Evolutionary conservation across 2,888 invertebrate species (phyloP).

Genomic region (Drosophila quasianomalipes): DNA sequence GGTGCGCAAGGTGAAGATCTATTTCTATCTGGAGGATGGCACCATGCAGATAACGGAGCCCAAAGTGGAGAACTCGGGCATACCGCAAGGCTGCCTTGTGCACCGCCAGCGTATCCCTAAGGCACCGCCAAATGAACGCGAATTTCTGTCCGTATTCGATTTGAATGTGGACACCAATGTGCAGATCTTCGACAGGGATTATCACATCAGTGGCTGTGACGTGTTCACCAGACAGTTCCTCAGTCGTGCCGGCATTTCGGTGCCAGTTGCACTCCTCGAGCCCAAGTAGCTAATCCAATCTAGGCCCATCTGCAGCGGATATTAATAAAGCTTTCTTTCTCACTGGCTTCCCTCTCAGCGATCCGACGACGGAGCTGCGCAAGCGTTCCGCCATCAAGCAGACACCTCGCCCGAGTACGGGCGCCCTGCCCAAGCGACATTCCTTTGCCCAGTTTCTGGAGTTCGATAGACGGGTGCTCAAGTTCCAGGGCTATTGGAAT

Average conservation of each 20-base stretch:
- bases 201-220: constrained; percentile 94
- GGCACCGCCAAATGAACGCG: constrained; percentile 90
- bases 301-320: too few relatives aligned
- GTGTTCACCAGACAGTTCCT: constrained; percentile 94
- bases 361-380: constrained; percentile 87
- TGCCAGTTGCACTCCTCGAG: constrained; percentile 89
- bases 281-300: constrained; percentile 85
- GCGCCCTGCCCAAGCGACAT: constrained; percentile 86
- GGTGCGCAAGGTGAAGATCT: constrained; percentile 92
- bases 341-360: constrained; percentile 65
- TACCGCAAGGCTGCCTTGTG: constrained; percentile 93
- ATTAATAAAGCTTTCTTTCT: not conserved
- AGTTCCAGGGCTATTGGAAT: constrained; percentile 96
- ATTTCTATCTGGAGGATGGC: constrained; percentile 95
- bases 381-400: constrained; percentile 76
- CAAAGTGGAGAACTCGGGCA: constrained; percentile 92
- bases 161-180: constrained; percentile 94
- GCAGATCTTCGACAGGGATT: constrained; percentile 92
- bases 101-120: constrained; percentile 93
- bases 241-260: constrained; percentile 93
- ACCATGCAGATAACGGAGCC: constrained; percentile 95
- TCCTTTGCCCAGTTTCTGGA: constrained; percentile 93
- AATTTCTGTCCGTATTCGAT: constrained; percentile 93
- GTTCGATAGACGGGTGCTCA: constrained; percentile 90
- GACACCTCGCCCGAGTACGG: constrained; percentile 32